A percentile compares a stretch with the other conserved stretches of the same genome.
Evolutionary conservation across 2,888 invertebrate genomes (phyloP).

Genomic region (Hipparchia sbordonii): DNA sequence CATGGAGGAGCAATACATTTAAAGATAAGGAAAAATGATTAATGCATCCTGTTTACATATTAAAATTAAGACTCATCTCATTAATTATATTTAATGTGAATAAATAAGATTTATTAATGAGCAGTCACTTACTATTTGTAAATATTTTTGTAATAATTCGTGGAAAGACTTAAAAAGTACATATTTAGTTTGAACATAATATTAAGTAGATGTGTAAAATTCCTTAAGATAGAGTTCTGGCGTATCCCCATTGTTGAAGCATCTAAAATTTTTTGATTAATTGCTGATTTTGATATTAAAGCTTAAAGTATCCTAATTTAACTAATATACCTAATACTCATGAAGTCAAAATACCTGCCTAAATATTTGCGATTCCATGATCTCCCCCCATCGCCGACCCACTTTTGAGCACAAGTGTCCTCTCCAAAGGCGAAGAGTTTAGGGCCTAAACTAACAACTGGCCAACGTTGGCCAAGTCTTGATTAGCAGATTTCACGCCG

Average conservation of each 20-base stretch:
- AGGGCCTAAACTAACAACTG: too few relatives aligned
- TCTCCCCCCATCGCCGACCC: too few relatives aligned
- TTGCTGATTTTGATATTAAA: too few relatives aligned
- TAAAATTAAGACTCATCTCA: slow-evolving; percentile 3
- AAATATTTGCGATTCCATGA: too few relatives aligned
- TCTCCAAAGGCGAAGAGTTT: too few relatives aligned
- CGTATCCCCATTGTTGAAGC: not conserved
- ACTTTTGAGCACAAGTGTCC: too few relatives aligned
- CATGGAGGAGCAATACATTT: slow-evolving; percentile 4
- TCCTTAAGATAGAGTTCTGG: too few relatives aligned
- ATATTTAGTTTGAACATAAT: too few relatives aligned
- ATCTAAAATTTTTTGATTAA: not conserved
- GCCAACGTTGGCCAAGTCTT: too few relatives aligned
- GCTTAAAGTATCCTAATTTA: not conserved
- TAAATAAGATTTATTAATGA: not conserved
- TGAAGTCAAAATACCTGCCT: too few relatives aligned
- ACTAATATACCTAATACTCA: not conserved
- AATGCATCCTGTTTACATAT: slow-evolving; percentile 18
- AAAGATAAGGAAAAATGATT: slow-evolving; percentile 16
- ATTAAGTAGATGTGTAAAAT: not conserved
- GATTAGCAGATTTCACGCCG: too few relatives aligned
- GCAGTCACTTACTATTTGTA: not conserved
- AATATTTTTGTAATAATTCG: not conserved
- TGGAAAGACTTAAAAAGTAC: not conserved
- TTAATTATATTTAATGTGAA: slow-evolving; percentile 1